phyloP scores from a whole-genome alignment of 2,113 vertebrate genomes.

The Pomatostomus ruficeps region DNA sequence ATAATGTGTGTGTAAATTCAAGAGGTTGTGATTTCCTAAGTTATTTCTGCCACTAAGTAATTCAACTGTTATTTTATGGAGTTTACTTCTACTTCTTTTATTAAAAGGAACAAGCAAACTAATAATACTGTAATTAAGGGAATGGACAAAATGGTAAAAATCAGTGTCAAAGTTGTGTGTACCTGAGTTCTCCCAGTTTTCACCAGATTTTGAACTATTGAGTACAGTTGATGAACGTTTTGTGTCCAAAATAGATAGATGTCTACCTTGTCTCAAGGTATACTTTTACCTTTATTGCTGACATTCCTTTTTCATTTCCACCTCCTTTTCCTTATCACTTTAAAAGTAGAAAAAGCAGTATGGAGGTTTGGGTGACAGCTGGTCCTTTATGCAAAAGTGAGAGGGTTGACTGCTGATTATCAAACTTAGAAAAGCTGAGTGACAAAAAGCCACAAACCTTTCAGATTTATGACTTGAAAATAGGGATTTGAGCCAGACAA shows the following conservation, averaged over 20 bases:
- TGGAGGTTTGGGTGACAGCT: not conserved
- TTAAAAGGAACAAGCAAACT: not conserved
- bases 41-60: not conserved
- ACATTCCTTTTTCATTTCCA: not conserved
- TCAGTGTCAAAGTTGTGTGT: not conserved
- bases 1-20: not conserved
- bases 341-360: not conserved
- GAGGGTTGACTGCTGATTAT: not conserved
- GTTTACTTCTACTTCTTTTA: not conserved
- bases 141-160: not conserved
- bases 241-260: not conserved
- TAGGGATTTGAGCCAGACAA: not conserved
- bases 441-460: not conserved
- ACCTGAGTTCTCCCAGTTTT: not conserved
- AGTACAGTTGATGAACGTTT: not conserved
- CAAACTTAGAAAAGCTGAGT: not conserved
- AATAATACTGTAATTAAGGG: not conserved
- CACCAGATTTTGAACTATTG: not conserved
- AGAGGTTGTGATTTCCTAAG: not conserved
- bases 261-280: not conserved
- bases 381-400: not conserved
- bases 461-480: not conserved
- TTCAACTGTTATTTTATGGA: not conserved
- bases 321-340: not conserved
- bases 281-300: not conserved